Evolutionary conservation across 1,140 invertebrate species (phyloP), one percentile per base, ranked within the genome.

Genomic region (Diploscapter pachys): DNA sequence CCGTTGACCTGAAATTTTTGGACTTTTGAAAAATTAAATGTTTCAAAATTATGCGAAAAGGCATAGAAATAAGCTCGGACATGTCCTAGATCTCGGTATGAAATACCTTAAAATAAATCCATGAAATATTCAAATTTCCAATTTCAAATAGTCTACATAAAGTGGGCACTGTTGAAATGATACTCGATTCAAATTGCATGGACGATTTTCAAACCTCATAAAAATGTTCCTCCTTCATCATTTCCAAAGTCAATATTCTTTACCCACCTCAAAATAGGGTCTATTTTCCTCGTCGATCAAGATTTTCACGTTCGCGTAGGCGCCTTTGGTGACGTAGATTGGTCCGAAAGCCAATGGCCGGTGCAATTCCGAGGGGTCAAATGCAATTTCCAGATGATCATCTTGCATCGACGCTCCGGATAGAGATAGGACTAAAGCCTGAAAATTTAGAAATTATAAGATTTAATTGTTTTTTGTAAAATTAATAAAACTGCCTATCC

Each of bases 331-430:
- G 51, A 79, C 64, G 31, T 74, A 71, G 55, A 81, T 57, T 66
- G 72, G 73, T 53, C 59, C 64, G 50, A 75, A 61, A n/a, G 13
- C 54, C 55, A 82, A 68, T 49, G 82, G 69, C 5, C 82, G 79
- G 71, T 83, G 82, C 48, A 83, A 69, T 70, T 83, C 81, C 63
- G 72, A 75, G 6, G 82, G 81, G 72, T 84, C 82, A 54, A 83
- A 63, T 48, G 61, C 73, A 8, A 82, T 63, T 68, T 82, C 82
- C 71, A 81, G 56, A 66, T 80, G 78, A 52, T 72, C 55, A 65
- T 81, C 65, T 4, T 82, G 83, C 63, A 85, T 84, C 8, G 79
- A 78, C 11, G 71, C 71, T 4, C 74, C 82, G 67, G 71, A 66
- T 50, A 83, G 68, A 54, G 78, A 80, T n/a, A 83, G 82, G 53